Evolutionary conservation across 2,888 invertebrate species (phyloP).

Genomic region (Endotricha flammealis): DNA sequence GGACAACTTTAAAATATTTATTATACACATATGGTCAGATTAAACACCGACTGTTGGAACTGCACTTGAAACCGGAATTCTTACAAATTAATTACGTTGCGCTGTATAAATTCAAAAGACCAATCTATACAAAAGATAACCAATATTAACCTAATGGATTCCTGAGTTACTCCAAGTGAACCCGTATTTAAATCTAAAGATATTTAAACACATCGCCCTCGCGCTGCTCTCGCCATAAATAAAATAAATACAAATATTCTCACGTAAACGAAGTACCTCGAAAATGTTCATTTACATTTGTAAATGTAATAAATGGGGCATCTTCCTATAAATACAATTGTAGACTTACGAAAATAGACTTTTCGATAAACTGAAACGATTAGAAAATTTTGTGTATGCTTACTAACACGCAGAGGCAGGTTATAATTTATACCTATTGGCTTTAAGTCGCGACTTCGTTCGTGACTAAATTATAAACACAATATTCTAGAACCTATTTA

Average conservation of each 20-base stretch:
- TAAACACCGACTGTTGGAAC: conserved; percentile 11
- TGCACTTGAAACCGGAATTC: conserved; percentile 29
- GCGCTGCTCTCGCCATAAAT: conserved; percentile 69
- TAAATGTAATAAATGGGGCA: conserved; percentile 75
- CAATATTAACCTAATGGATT: conserved; percentile 68
- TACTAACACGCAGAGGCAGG: too few species aligned
- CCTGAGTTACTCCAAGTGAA: conserved; percentile 59
- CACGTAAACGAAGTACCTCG: conserved; percentile 74
- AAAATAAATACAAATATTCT: conserved; percentile 78
- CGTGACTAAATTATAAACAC: too few species aligned
- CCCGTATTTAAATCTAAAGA: conserved; percentile 71
- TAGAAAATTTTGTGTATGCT: conserved; percentile 4
- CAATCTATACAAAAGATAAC: conserved; percentile 56
- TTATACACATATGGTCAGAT: too few species aligned
- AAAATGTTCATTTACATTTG: conserved; percentile 74
- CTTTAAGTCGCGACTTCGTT: too few species aligned
- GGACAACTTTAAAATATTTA: too few species aligned
- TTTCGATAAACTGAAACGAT: conserved; percentile 23
- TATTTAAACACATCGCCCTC: conserved; percentile 75
- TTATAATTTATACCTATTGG: too few species aligned
- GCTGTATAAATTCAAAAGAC: conserved; percentile 36
- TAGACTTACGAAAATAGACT: conserved; percentile 55
- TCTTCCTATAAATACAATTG: conserved; percentile 65
- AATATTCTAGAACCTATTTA: too few species aligned
- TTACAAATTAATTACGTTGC: conserved; percentile 45